Evolutionary conservation across 2,888 invertebrate genomes (phyloP).

Genomic region (Toxonevra muliebris): DNA sequence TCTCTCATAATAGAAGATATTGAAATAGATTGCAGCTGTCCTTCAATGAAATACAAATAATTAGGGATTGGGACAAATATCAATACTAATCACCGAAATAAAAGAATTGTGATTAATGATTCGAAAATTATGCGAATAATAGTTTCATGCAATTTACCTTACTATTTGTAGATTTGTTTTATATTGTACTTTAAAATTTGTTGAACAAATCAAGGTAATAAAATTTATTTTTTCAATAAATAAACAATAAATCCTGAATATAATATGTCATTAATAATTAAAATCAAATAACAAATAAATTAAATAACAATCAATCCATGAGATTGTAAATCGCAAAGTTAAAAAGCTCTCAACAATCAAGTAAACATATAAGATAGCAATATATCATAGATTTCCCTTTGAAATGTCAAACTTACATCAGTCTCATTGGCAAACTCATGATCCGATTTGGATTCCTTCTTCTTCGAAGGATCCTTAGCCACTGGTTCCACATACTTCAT

Average conservation of each 20-base stretch:
- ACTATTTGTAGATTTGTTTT: no score
- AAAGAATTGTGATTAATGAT: no score
- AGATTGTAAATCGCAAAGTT: neutral
- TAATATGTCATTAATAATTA: slow-evolving; percentile 15
- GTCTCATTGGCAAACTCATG: slow-evolving; percentile 56
- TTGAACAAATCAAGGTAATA: neutral
- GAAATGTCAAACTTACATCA: slow-evolving; percentile 49
- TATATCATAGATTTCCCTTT: slow-evolving; percentile 37
- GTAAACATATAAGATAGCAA: slow-evolving; percentile 32
- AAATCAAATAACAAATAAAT: slow-evolving; percentile 17
- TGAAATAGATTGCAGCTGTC: no score
- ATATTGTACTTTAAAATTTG: neutral
- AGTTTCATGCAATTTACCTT: no score
- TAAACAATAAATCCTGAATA: slow-evolving; percentile 10
- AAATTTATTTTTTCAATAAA: neutral
- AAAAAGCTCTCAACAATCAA: neutral
- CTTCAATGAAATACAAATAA: no score
- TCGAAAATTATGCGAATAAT: no score
- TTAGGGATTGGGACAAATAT: no score
- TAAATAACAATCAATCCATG: slow-evolving; percentile 14
- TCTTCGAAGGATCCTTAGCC: slow-evolving; percentile 46
- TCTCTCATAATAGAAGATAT: no score
- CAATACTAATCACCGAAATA: neutral
- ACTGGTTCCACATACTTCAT: slow-evolving; percentile 54
- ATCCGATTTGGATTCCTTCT: slow-evolving; percentile 60